phyloP scores from a whole-genome alignment of 2,113 vertebrate species.

The Struthio camelus region DNA sequence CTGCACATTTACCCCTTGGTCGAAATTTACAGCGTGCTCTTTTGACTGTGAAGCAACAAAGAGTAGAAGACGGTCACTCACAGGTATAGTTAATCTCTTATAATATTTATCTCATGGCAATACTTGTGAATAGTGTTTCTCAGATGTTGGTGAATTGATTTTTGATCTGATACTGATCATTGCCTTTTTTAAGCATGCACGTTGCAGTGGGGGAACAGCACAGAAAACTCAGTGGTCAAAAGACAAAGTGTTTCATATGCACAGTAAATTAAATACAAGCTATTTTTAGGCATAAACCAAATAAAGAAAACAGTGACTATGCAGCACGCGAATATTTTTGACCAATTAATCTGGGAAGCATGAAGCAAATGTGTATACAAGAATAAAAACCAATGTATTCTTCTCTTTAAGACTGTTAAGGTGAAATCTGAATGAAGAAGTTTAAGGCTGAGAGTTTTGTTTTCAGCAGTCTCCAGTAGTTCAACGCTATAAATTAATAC shows the following conservation, averaged over 20 bases:
- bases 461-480: neutral
- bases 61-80: conserved; percentile 82
- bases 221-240: neutral
- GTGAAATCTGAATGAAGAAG: neutral
- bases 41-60: conserved; percentile 79
- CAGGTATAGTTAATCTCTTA: conserved; percentile 76
- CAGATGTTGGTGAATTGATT: neutral
- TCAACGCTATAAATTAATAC: neutral
- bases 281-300: neutral
- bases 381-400: neutral
- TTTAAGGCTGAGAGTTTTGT: neutral
- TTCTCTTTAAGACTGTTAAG: neutral
- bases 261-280: neutral
- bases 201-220: neutral
- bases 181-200: neutral
- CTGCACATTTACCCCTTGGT: conserved; percentile 91
- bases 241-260: neutral
- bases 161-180: neutral
- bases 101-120: neutral
- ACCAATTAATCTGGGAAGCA: neutral
- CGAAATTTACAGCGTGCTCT: conserved; percentile 87
- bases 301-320: neutral
- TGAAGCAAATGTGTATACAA: neutral
- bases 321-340: neutral
- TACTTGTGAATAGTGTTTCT: neutral